Conservation (phyloP, 2,888 invertebrate species). For the Acanthosepion pharaonis region DNA sequence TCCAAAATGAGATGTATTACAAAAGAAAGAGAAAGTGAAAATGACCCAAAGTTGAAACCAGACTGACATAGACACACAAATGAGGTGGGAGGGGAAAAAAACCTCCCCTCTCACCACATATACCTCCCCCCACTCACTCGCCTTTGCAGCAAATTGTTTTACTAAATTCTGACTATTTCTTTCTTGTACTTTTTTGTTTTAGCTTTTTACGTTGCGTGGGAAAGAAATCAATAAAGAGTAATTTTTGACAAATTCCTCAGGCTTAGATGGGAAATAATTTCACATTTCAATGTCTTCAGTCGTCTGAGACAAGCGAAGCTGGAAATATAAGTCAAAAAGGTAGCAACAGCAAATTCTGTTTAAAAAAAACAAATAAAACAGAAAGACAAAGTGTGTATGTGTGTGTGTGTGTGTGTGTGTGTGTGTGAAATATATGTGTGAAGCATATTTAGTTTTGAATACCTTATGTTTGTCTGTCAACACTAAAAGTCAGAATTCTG, state of each 20-base stretch:
- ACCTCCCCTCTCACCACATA: not conserved
- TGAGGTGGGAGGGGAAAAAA: not conserved
- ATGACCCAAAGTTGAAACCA: not conserved
- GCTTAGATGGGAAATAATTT: not conserved
- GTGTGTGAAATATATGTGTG: too few species aligned
- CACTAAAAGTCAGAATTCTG: too few species aligned
- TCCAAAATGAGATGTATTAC: too few species aligned
- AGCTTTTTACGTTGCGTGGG: not conserved
- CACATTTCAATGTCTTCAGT: not conserved
- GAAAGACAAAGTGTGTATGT: too few species aligned
- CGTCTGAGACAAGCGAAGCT: not conserved
- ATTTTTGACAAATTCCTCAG: slow-evolving; percentile 8
- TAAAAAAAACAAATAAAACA: too few species aligned
- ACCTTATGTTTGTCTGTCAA: too few species aligned
- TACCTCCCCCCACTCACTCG: not conserved
- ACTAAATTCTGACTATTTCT: not conserved
- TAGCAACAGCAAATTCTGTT: too few species aligned
- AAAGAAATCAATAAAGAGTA: not conserved
- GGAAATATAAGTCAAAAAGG: not conserved
- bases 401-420: too few species aligned
- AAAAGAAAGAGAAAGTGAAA: too few species aligned
- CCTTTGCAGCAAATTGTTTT: not conserved
- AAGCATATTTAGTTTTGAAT: too few species aligned
- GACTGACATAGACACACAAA: not conserved
- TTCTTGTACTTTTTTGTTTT: not conserved